Evolutionary conservation across 2,113 vertebrate genomes (phyloP).

Genomic region (Syngnathus scovelli): DNA sequence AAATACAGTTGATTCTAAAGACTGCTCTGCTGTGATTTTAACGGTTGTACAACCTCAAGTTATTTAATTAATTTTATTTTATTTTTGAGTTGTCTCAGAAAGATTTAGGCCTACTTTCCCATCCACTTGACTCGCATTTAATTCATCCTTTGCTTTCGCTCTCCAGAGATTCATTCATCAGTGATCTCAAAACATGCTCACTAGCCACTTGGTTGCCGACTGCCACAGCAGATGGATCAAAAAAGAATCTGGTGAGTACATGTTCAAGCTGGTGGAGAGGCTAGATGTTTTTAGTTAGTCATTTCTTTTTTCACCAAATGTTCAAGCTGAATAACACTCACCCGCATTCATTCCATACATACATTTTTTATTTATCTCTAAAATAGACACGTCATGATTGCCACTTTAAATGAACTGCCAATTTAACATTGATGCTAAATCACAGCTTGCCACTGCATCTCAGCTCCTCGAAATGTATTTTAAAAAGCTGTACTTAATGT

Average conservation of each 20-base stretch:
- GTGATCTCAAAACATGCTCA: slow-evolving; percentile 23
- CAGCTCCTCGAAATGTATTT: too few species aligned
- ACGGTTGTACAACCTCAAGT: slow-evolving; percentile 22
- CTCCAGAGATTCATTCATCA: neutral
- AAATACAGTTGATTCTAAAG: slow-evolving; percentile 8
- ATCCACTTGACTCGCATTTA: slow-evolving; percentile 25
- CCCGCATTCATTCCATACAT: neutral
- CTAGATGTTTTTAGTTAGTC: slow-evolving; percentile 25
- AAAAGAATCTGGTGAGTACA: slow-evolving; percentile 29
- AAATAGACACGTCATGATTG: too few species aligned
- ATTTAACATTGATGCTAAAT: too few species aligned
- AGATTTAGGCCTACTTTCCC: slow-evolving; percentile 16
- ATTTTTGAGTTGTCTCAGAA: neutral
- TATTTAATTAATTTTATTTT: too few species aligned
- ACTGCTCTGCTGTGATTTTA: slow-evolving; percentile 11
- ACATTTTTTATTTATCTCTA: too few species aligned
- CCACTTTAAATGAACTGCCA: too few species aligned
- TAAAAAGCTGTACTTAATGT: neutral
- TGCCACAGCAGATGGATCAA: slow-evolving; percentile 61
- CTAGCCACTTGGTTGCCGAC: slow-evolving; percentile 46
- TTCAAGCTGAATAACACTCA: slow-evolving; percentile 6
- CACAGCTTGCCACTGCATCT: too few species aligned
- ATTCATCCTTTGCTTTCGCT: slow-evolving; percentile 11
- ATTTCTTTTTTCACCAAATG: slow-evolving; percentile 17
- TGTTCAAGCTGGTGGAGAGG: slow-evolving; percentile 27